These are phyloP conservation scores for Myiozetetes cayanensis DNA, from an alignment of 2,113 vertebrate genomes.

Conservation along the genomic window DNA sequence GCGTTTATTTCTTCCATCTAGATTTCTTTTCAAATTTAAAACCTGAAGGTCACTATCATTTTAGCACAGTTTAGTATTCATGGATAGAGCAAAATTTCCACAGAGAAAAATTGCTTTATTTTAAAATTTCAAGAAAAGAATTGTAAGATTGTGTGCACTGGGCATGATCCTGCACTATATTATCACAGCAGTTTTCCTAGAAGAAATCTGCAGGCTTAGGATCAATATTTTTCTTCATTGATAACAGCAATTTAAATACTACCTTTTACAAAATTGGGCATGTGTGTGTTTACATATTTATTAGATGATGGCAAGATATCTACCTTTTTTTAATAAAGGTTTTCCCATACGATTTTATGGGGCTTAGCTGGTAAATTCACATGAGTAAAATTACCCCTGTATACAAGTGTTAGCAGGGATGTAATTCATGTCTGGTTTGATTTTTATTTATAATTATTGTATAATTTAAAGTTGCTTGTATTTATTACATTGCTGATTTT, in stretches of 20 bases:
- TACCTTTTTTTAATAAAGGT: background rate
- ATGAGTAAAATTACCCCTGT: background rate
- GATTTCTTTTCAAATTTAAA: conserved; percentile 52
- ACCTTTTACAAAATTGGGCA: fast-evolving
- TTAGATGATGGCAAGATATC: background rate
- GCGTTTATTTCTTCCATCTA: conserved; percentile 34
- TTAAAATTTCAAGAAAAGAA: background rate
- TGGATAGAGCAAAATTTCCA: conserved; percentile 5
- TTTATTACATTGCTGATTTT: background rate
- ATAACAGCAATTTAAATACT: background rate
- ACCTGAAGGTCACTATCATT: conserved; percentile 34
- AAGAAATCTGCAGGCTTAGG: background rate
- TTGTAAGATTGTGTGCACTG: background rate
- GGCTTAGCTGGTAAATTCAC: background rate
- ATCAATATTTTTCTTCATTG: background rate
- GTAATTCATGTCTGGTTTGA: background rate
- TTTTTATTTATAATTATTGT: background rate
- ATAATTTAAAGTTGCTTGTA: background rate
- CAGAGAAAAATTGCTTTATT: conserved; percentile 28
- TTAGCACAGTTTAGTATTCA: conserved; percentile 31
- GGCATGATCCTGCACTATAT: background rate
- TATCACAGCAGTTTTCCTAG: background rate
- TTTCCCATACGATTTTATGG: background rate
- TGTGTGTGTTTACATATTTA: background rate
- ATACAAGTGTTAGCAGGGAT: background rate